Conservation (phyloP, 2,797 vertebrate species). For the Danio albolineatus region DNA sequence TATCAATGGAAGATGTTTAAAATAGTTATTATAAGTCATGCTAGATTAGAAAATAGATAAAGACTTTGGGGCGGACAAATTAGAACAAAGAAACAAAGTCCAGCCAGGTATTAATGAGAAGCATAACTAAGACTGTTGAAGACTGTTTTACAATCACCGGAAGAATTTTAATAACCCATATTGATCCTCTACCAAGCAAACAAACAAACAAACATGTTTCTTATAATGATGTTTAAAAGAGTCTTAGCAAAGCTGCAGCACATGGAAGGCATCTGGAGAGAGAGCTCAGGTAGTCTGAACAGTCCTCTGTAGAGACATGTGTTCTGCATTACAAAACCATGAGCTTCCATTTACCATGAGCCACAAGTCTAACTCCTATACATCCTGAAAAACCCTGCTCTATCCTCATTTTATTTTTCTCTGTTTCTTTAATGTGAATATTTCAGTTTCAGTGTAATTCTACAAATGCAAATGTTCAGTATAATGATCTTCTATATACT, state of each 20-base stretch:
- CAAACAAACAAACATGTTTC: neutral
- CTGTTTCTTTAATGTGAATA: neutral
- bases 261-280: neutral
- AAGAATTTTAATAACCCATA: neutral
- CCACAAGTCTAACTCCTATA: neutral
- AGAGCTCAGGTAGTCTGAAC: neutral
- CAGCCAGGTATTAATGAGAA: neutral
- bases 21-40: no score
- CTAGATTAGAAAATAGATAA: no score
- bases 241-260: neutral
- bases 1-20: no score
- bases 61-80: neutral
- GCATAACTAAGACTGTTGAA: neutral
- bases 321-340: constrained; percentile 17
- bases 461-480: neutral
- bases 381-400: neutral
- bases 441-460: neutral
- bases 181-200: neutral
- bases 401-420: neutral
- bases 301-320: neutral
- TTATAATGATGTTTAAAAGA: neutral
- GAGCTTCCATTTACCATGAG: neutral
- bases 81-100: neutral
- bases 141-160: neutral
- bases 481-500: neutral